Evolutionary conservation across 2,797 vertebrate species (phyloP), one percentile per base, ranked within the genome.

Genomic region (Buceros bicornis): DNA sequence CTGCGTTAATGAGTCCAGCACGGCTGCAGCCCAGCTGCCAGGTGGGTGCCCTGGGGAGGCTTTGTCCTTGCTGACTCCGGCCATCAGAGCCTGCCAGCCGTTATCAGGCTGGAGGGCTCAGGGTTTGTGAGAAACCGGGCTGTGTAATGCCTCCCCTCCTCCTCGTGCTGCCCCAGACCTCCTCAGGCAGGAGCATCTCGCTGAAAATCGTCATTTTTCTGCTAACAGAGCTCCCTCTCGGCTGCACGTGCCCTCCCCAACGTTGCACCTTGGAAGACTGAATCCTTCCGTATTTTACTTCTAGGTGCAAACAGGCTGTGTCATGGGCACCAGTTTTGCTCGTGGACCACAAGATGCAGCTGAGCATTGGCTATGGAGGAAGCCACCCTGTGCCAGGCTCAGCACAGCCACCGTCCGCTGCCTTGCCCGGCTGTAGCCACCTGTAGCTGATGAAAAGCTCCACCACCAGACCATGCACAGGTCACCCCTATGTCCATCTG

Each of bases 181-280:
- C 28, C 48, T 33, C 9, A 22, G 21, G 16, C 2, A 5, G 64
- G 64, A 81, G 14, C 28, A 11, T 35, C 31, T 13, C 64, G n/a
- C 45, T 48, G 79, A 25, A 12, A 45, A 31, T 4, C 3, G 10
- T 2, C 54, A 13, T 11, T 31, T 35, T 6, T 43, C 50, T 10
- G 10, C 4, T 2, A 20, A 13, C 17, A 16, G 6, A 51, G 73
- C 35, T 50, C 29, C 33, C 35, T 15, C 48, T 20, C 54, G 45
- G 54, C 64, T n/a, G 11, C 40, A 40, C 4, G 7, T 3, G 20
- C 50, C 54, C 10, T 22, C 22, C 65, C 53, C 6, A 0, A 2
- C 0, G 11, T 2, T 31, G 24, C 13, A 2, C 25, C 13, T 5
- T 3, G 12, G 31, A 16, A 15, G n/a, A 10, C 50, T 5, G 35